Percentiles rank a stretch among this genome's conserved stretches.
Conservation (phyloP, 2,797 vertebrate species). For the Pyrocephalus nanus region DNA sequence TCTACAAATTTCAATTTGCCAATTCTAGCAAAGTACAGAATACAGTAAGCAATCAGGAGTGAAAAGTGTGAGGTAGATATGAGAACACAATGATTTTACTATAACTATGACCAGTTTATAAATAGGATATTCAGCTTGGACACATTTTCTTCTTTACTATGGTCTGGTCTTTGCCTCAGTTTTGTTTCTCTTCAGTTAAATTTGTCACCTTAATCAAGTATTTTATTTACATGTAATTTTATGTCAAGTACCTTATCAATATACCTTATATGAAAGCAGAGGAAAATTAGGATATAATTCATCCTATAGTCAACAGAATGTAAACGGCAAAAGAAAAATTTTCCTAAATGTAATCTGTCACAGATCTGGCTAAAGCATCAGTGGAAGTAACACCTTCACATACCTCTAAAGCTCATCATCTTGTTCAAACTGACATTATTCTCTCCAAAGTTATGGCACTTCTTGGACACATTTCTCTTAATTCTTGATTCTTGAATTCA, state of each 20-base stretch:
- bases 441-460: neutral
- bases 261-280: neutral
- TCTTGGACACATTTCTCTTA: neutral
- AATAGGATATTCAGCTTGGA: neutral
- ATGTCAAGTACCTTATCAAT: neutral
- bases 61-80: neutral
- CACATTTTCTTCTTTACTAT: neutral
- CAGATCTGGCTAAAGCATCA: neutral
- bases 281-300: neutral
- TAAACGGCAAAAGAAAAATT: neutral
- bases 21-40: neutral
- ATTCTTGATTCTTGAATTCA: neutral
- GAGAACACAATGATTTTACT: neutral
- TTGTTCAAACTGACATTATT: neutral
- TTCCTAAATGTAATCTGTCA: neutral
- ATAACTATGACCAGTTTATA: neutral
- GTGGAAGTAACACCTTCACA: neutral
- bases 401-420: neutral
- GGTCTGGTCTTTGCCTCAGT: neutral
- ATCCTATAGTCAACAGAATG: neutral
- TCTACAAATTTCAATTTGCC: neutral
- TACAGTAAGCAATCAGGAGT: neutral
- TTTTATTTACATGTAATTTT: neutral
- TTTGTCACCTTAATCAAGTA: neutral
- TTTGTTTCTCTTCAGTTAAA: neutral